Evolutionary conservation across 2,888 invertebrate species (phyloP).

Genomic region (Ligdia adustata): DNA sequence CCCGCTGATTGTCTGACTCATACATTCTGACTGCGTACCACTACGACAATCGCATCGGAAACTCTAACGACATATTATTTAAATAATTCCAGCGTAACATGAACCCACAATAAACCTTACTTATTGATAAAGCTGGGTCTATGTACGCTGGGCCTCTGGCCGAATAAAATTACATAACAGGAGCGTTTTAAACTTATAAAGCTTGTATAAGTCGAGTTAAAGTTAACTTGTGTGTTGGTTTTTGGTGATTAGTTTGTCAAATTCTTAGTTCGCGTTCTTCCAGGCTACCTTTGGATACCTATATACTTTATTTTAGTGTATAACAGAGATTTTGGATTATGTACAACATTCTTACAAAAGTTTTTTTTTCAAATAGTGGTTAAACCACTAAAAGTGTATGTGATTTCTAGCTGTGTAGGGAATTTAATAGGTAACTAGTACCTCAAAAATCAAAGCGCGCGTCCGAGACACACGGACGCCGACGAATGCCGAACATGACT

Average conservation of each 20-base stretch:
- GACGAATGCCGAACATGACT: constrained; percentile 3
- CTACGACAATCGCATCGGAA: constrained; percentile 78
- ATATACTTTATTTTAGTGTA: too few species aligned
- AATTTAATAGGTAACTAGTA: too few species aligned
- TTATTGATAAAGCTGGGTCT: constrained; percentile 7
- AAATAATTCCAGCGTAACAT: constrained; percentile 46
- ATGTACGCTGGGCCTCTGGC: constrained; percentile 8
- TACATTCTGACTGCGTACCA: constrained; percentile 59
- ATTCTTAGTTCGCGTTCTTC: too few species aligned
- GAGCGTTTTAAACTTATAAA: constrained; percentile 3
- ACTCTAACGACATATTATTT: constrained; percentile 71
- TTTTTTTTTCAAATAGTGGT: too few species aligned
- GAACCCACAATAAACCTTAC: constrained; percentile 5
- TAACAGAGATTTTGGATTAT: too few species aligned
- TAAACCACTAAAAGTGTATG: too few species aligned
- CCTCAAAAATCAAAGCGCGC: constrained; percentile 2
- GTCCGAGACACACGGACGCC: constrained; percentile 12
- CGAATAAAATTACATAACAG: constrained; percentile 15
- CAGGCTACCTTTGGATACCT: too few species aligned
- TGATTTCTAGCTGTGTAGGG: too few species aligned
- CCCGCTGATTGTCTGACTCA: constrained; percentile 24
- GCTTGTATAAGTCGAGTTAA: too few species aligned
- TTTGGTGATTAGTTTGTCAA: too few species aligned
- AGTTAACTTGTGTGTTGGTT: too few species aligned
- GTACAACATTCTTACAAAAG: too few species aligned